Base-by-base conservation (phyloP, 2,797 vertebrate species). In the Sciurus vulgaris region DNA sequence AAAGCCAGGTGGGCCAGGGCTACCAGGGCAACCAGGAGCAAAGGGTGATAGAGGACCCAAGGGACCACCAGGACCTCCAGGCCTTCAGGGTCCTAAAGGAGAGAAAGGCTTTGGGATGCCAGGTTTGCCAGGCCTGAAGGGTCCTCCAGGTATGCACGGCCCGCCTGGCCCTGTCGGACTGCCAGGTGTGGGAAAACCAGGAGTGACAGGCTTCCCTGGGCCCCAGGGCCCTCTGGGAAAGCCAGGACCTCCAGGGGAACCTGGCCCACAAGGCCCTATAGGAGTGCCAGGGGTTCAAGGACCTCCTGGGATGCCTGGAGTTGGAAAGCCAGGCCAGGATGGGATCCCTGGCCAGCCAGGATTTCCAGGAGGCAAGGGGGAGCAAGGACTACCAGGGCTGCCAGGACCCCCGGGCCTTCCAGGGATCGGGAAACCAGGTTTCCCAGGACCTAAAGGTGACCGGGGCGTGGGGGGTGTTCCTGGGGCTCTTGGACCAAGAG, bases 381-480 rank as follows among this genome's bases (percentile, higher is more conserved):
- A 99, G 93, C 98, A 98, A 96, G 99, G 99, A 3, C 97, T 98
- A 54, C 98, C 98, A 2, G 99, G 99, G 93, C 98, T 99, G 92
- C 99, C 99, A 0, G 99, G 99, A 5, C 98, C 98, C 30, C 99
- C 99, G 0, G 99, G 99, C 1, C 96, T 99, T 65, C 99, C 99
- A 0, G 99, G 99, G 2, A 98, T 99, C 2, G 99, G 99, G 26
- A 99, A 99, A 97, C 99, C 99, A 5, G 99, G 99, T 41, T 99
- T 99, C 94, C 99, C 99, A 0, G 99, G 99, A 56, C 99, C 98
- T 65, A 99, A 99, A 97, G 99, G 99, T 69, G 99, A 99, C 85
- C 99, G 99, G 47, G 99, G 99, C 0, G 92, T 99, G 47, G 98
- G 96, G 20, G 99, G 99, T 35, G 94, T 99, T 95, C 99, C 99